Conservation (phyloP, 2,888 invertebrate species). For the Merodon equestris region DNA sequence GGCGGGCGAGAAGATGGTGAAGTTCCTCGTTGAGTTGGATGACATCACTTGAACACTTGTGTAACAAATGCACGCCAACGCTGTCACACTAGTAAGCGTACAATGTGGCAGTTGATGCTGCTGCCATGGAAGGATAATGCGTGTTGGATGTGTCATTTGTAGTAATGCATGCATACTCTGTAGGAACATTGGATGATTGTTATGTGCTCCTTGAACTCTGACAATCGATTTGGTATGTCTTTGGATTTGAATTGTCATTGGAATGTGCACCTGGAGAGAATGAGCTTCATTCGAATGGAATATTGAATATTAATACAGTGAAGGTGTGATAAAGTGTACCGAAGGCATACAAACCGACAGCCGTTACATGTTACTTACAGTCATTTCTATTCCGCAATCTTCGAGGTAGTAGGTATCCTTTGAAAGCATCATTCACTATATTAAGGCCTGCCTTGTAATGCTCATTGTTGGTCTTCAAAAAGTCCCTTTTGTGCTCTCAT, state of each 20-base stretch:
- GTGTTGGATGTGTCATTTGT: conserved; percentile 15
- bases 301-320: neutral
- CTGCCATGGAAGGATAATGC: conserved; percentile 5
- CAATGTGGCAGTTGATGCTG: neutral
- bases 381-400: no score
- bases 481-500: no score
- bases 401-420: no score
- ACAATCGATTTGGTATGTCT: conserved; percentile 27
- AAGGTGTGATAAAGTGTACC: no score
- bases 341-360: no score
- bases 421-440: no score
- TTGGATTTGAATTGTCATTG: conserved; percentile 10
- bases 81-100: neutral
- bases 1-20: no score
- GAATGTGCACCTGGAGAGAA: conserved; percentile 13
- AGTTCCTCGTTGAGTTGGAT: no score
- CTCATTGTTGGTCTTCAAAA: no score
- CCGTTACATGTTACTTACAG: no score
- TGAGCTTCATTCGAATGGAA: neutral
- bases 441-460: no score
- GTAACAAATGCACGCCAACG: conserved; percentile 4
- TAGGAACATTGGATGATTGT: conserved; percentile 10
- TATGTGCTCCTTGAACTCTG: conserved; percentile 15
- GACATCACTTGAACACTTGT: neutral
- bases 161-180: conserved; percentile 8